Evolutionary conservation across 2,113 vertebrate species (phyloP).

Genomic region (Barbus barbus): DNA sequence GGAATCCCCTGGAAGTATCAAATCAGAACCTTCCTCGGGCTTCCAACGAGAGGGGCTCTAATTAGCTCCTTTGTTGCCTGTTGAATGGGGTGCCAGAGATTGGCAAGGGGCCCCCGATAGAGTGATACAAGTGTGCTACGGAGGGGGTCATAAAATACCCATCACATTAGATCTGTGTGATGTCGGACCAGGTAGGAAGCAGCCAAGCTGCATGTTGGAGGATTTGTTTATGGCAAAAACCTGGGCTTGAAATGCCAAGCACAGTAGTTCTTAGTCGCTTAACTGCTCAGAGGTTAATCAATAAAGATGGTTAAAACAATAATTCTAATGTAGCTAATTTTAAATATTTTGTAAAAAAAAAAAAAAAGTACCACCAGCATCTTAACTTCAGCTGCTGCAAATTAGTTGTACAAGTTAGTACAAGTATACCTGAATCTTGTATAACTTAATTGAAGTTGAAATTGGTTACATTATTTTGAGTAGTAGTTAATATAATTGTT

Average conservation of each 20-base stretch:
- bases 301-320: background rate
- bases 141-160: constrained; percentile 68
- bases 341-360: too few species aligned
- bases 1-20: constrained; percentile 79
- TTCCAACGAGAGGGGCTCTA: constrained; percentile 74
- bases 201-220: constrained; percentile 32
- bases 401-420: too few species aligned
- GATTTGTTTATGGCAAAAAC: constrained; percentile 53
- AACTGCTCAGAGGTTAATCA: background rate
- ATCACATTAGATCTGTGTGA: constrained; percentile 3
- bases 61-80: constrained; percentile 80
- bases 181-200: constrained; percentile 58
- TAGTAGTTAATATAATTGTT: too few species aligned
- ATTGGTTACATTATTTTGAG: too few species aligned
- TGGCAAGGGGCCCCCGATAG: constrained; percentile 66
- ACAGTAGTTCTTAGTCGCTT: background rate
- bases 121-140: constrained; percentile 67
- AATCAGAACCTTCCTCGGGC: constrained; percentile 65
- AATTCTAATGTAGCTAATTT: too few species aligned
- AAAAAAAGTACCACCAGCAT: too few species aligned
- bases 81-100: constrained; percentile 68
- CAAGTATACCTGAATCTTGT: too few species aligned
- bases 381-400: too few species aligned
- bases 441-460: too few species aligned
- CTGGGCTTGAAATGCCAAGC: background rate